A percentile compares a stretch with the other conserved stretches of the same genome.
phyloP scores from a whole-genome alignment of 2,797 vertebrate genomes.

The Triplophysa yarkandensis region DNA sequence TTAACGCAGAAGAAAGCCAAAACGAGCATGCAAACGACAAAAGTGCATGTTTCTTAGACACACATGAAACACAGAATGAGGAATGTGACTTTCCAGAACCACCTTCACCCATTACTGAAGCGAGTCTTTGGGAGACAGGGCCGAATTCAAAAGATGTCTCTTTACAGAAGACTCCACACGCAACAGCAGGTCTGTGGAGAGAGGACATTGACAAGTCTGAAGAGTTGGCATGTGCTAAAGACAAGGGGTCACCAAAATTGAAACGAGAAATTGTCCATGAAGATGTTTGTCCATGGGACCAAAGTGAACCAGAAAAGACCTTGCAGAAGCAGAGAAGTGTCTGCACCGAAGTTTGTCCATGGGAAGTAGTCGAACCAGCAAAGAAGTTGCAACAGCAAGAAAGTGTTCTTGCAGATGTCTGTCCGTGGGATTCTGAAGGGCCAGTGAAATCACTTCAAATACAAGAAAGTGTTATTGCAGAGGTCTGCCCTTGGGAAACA shows the following conservation, averaged over 20 bases:
- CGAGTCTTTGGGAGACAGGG: conserved; percentile 63
- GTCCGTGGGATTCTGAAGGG: conserved; percentile 59
- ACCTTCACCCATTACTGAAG: conserved; percentile 55
- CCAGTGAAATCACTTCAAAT: fast-evolving
- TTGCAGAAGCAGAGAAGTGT: not conserved
- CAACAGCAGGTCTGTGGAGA: conserved; percentile 27
- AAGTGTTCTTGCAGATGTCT: conserved; percentile 52
- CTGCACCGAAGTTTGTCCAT: fast-evolving
- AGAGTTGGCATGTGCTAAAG: not conserved
- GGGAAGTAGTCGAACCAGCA: not conserved
- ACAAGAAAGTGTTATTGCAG: not conserved
- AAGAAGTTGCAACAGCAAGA: conserved; percentile 40
- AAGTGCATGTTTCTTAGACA: conserved; percentile 27
- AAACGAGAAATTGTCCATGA: not conserved
- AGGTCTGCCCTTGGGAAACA: conserved; percentile 34
- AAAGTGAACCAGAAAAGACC: not conserved
- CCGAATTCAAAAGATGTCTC: conserved; percentile 7
- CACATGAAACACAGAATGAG: conserved; percentile 25
- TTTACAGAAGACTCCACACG: conserved; percentile 55
- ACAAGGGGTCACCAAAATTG: conserved; percentile 13
- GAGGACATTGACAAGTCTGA: conserved; percentile 21
- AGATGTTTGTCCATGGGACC: conserved; percentile 48
- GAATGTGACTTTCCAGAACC: conserved; percentile 72
- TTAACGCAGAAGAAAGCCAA: conserved; percentile 60
- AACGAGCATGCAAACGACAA: conserved; percentile 11